Evolutionary conservation across 1,140 invertebrate genomes (phyloP), one percentile per base, ranked within the genome.

Genomic region (Microplitis mediator): DNA sequence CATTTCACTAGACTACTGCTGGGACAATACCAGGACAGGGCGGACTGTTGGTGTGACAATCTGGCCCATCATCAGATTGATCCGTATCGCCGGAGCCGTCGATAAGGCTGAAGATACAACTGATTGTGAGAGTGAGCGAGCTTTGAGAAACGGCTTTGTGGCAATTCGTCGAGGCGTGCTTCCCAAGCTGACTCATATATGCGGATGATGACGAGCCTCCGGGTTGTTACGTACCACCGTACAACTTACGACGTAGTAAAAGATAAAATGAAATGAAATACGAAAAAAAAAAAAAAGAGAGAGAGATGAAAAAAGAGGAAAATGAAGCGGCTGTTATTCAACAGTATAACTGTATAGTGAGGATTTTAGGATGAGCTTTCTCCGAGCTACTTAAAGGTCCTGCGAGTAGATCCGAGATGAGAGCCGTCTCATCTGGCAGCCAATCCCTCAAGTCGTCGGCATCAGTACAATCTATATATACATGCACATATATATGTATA

Each of bases 311-410:
- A 23, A 23, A 23, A 23, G 2, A 23, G 23, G 23, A 23, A 23
- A 23, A 23, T 23, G 23, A 23, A 23, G 23, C 23, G 23, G 23
- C 23, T 23, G 23, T 23, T 23, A 23, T 23, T 23, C 23, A 23
- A 23, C 23, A 23, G 23, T 23, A 23, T 23, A 23, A 23, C 23
- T 23, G 23, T 23, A 23, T 23, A 23, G 45, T n/a, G 31, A 23
- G 65, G 65, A 67, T 67, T 67, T 67, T 52, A 32, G 65, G 65
- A 67, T 67, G 65, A 67, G 50, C 50, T 54, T 67, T 67, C 52
- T 67, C 50, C 14, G 11, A 67, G 36, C 65, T 67, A 67, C 65
- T 67, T 67, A 67, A 23, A n/a, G 65, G 39, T 39, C 8, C 16
- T 54, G 31, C 16, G 8, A 45, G 11, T 9, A 45, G 39, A 45